Conservation (phyloP, 1,140 invertebrate genomes). For the Aphidius gifuensis region DNA sequence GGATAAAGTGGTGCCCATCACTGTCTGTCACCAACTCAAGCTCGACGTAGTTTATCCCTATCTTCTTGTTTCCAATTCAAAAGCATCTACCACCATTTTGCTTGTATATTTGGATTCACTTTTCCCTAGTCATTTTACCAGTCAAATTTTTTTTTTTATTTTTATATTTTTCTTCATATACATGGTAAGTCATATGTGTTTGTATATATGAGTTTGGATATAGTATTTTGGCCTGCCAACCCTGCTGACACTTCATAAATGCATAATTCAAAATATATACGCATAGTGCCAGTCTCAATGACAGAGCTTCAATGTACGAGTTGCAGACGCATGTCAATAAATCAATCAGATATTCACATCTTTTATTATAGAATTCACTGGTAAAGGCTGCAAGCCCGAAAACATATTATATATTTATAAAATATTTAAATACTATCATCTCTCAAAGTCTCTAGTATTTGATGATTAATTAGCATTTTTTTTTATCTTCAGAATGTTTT, state of each 20-base stretch:
- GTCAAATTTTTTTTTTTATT: not conserved
- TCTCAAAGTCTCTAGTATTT: no score
- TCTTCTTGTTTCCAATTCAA: slow-evolving; percentile 30
- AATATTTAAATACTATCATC: no score
- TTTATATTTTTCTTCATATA: not conserved
- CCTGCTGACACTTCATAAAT: not conserved
- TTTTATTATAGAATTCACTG: not conserved
- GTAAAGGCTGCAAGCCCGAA: no score
- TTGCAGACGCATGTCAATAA: slow-evolving; percentile 7
- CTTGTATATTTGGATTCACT: not conserved
- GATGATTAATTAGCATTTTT: no score
- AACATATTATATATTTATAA: no score
- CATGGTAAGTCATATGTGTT: not conserved
- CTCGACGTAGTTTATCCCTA: slow-evolving; percentile 29
- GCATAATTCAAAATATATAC: not conserved
- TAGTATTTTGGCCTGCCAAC: slow-evolving; percentile 18
- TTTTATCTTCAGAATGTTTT: no score
- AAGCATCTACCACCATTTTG: no score
- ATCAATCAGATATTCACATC: slow-evolving; percentile 13
- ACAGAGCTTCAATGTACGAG: not conserved
- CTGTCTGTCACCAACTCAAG: slow-evolving; percentile 46
- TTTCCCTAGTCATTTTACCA: slow-evolving; percentile 5
- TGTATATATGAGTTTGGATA: slow-evolving; percentile 5
- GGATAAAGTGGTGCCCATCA: slow-evolving; percentile 51
- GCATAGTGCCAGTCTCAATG: not conserved